phyloP scores from a whole-genome alignment of 2,888 invertebrate genomes.

The Cremastobaeus sp. region DNA sequence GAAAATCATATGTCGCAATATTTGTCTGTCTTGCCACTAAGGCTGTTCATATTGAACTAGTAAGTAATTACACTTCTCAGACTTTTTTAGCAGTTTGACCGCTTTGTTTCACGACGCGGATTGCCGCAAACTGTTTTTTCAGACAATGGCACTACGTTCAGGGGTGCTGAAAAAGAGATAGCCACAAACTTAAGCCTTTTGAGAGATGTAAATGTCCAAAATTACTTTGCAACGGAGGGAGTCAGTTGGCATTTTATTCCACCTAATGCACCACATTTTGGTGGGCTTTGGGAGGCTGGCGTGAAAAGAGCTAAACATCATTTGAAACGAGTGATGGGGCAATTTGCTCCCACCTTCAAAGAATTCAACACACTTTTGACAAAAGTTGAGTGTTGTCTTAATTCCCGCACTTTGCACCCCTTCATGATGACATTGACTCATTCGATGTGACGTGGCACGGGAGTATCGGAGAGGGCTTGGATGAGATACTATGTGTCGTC shows the following conservation, averaged over 20 bases:
- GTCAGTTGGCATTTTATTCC: background rate
- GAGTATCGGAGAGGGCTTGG: too few relatives aligned
- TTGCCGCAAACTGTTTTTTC: background rate
- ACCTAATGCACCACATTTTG: background rate
- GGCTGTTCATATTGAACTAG: background rate
- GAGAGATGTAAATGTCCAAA: background rate
- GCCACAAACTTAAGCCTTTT: background rate
- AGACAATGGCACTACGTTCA: background rate
- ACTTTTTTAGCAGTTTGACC: too few relatives aligned
- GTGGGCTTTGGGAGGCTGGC: background rate
- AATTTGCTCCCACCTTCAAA: background rate
- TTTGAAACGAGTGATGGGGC: background rate
- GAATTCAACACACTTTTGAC: background rate
- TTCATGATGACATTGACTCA: background rate
- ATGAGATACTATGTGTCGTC: too few relatives aligned
- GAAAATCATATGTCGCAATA: background rate
- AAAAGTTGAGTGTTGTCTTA: background rate
- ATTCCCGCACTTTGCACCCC: background rate
- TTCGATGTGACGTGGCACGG: too few relatives aligned
- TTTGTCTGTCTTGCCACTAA: slow-evolving; percentile 1
- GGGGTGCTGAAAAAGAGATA: background rate
- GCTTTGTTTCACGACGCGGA: background rate
- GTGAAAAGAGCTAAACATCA: background rate
- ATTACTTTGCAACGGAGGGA: background rate
- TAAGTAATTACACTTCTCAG: background rate